Base-by-base conservation (phyloP, 2,113 vertebrate species). In the Rhinoptilus africanus region DNA sequence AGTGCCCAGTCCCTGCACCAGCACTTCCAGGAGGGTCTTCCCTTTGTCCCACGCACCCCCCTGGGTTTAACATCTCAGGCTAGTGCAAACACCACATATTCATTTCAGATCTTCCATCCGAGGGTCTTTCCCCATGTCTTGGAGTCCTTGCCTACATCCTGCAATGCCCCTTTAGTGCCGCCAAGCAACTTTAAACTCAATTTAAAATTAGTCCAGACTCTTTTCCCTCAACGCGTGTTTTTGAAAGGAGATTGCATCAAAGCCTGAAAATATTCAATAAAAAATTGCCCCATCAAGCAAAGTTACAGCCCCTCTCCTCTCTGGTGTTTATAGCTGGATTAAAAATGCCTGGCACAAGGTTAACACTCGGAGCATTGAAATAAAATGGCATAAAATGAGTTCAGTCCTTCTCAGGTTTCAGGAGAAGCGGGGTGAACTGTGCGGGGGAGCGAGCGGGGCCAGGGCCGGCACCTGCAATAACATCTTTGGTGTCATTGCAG, bases 381-480 rank as follows among this genome's bases (percentile, higher is more conserved):
- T 85, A 76, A 97, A 96, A 93, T 68, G 91, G 89, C 78, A 89
- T 91, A 68, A 95, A 95, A 92, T 21, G 62, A 91, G 89, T 96
- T 93, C 71, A 83, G 78, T 43, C 75, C 92, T 97, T 91, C 97
- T 96, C 81, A 54, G 56, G 72, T 98, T 97, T 97, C 97, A 93
- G 84, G 56, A 78, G 96, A 73, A 94, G 64, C 0, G 0, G 47
- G 67, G 86, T 74, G 51, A 96, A 71, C 93, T 54, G 80, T 47
- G 78, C 34, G 18, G 90, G 83, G 93, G 94, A 95, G 93, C 9
- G 9, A 93, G 93, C 2, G 8, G 82, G 60, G 66, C 63, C 3
- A 7, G 69, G 56, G 76, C 47, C 27, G 0, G 84, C 97, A 97
- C 97, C 98, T 97, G 95, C 81, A 97, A 98, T 94, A 97, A 96